These are phyloP conservation scores for Heterodera carotae DNA, from an alignment of 1,140 invertebrate species.

Conservation along the genomic window DNA sequence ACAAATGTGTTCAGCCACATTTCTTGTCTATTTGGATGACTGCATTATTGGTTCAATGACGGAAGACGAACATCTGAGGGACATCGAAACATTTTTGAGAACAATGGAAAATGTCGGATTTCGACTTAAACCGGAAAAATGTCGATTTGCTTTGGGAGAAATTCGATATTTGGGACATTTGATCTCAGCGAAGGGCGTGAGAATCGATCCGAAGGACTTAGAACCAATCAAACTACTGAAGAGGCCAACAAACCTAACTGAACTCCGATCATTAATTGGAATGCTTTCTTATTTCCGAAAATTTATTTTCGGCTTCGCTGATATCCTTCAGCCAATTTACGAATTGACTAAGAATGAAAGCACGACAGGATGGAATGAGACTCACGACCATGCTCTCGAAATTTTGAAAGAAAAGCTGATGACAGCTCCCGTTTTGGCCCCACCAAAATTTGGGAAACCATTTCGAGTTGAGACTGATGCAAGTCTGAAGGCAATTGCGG, in stretches of 20 bases:
- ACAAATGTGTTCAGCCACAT: slow-evolving; percentile 13
- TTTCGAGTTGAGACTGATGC: slow-evolving; percentile 39
- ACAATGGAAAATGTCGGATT: slow-evolving; percentile 13
- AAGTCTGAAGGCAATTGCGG: slow-evolving; percentile 23
- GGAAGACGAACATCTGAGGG: slow-evolving; percentile 26
- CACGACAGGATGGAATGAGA: not conserved
- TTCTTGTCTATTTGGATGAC: slow-evolving; percentile 42
- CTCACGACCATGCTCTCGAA: slow-evolving; percentile 30
- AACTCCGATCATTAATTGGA: slow-evolving; percentile 35
- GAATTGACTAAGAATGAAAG: slow-evolving; percentile 31
- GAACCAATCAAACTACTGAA: slow-evolving; percentile 20
- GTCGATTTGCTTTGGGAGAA: slow-evolving; percentile 6
- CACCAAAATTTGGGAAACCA: slow-evolving; percentile 34
- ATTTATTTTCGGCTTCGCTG: slow-evolving; percentile 28
- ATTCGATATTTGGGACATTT: slow-evolving; percentile 35
- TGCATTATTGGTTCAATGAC: slow-evolving; percentile 15
- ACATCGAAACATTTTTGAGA: slow-evolving; percentile 23
- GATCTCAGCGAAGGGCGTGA: slow-evolving; percentile 22
- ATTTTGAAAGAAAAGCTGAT: slow-evolving; percentile 17
- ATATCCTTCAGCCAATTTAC: slow-evolving; percentile 25
- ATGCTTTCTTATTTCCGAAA: slow-evolving; percentile 29
- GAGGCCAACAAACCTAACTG: slow-evolving; percentile 27
- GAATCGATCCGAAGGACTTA: slow-evolving; percentile 24
- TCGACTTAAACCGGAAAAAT: slow-evolving; percentile 33
- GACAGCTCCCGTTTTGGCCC: slow-evolving; percentile 27